Evolutionary conservation across 2,888 invertebrate genomes (phyloP).

Genomic region (Noctua pronuba): DNA sequence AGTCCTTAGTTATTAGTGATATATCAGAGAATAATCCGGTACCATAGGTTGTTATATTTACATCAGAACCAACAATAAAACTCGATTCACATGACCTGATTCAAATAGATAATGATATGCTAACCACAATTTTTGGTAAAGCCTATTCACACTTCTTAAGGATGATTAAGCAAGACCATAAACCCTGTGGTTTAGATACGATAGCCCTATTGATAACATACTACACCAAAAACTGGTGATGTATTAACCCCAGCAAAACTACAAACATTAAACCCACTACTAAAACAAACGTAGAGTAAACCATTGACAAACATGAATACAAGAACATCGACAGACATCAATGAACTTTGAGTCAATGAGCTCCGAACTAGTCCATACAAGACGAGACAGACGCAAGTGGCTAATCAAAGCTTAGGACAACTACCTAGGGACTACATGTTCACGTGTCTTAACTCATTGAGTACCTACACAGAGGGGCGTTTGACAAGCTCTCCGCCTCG

Average conservation of each 20-base stretch:
- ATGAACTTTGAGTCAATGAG: neutral
- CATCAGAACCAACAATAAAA: neutral
- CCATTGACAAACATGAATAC: neutral
- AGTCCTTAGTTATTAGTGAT: too few species aligned
- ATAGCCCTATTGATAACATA: too few species aligned
- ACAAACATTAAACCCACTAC: neutral
- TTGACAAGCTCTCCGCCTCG: slow-evolving; percentile 21
- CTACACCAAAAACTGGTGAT: neutral
- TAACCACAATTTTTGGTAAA: neutral
- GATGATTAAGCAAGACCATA: neutral
- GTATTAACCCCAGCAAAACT: neutral
- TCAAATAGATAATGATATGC: neutral
- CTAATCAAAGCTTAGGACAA: slow-evolving; percentile 34
- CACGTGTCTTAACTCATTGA: slow-evolving; percentile 28
- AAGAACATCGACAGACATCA: neutral
- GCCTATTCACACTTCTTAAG: too few species aligned
- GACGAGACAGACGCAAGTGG: slow-evolving; percentile 4
- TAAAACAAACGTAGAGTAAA: neutral
- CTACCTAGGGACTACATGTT: neutral
- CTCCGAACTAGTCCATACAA: neutral
- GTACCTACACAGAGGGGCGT: slow-evolving; percentile 2
- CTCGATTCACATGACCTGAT: neutral
- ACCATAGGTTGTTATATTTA: neutral
- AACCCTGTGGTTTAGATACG: neutral
- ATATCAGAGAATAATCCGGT: neutral